A percentile compares a stretch with the other conserved stretches of the same genome.
Evolutionary conservation across 2,113 vertebrate genomes (phyloP).

Genomic region (Bothrops jararaca): DNA sequence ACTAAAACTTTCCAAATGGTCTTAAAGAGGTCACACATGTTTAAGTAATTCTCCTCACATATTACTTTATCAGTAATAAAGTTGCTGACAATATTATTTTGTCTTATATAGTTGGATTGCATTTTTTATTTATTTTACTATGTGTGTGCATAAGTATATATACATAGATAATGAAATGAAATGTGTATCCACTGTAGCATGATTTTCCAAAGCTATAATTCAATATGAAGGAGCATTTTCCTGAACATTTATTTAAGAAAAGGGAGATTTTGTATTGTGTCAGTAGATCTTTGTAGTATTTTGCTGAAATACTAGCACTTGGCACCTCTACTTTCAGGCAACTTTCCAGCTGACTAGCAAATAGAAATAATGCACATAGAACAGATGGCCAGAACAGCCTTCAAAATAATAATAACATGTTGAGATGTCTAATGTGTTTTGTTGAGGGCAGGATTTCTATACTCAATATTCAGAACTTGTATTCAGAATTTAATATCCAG

Average conservation of each 20-base stretch:
- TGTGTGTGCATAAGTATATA: neutral
- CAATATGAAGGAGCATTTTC: neutral
- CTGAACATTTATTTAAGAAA: neutral
- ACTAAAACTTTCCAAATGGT: neutral
- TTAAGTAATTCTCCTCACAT: neutral
- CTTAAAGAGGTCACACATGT: neutral
- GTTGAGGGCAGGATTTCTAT: slow-evolving; percentile 54
- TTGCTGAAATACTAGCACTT: neutral
- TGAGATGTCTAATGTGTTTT: slow-evolving; percentile 50
- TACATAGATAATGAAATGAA: neutral
- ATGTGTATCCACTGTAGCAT: neutral
- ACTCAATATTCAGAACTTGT: slow-evolving; percentile 49
- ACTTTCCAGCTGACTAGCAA: slow-evolving; percentile 41
- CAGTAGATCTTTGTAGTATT: neutral
- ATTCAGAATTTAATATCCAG: slow-evolving; percentile 3
- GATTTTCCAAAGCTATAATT: neutral
- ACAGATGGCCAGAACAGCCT: slow-evolving; percentile 52
- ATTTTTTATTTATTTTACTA: neutral
- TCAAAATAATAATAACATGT: slow-evolving; percentile 22
- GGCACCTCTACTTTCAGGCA: slow-evolving; percentile 14
- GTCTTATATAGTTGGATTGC: neutral
- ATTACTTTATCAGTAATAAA: neutral
- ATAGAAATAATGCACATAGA: slow-evolving; percentile 48
- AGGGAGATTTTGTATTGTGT: neutral
- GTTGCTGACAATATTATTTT: neutral